Conservation (phyloP, 2,797 vertebrate genomes). For the Lerista edwardsae region DNA sequence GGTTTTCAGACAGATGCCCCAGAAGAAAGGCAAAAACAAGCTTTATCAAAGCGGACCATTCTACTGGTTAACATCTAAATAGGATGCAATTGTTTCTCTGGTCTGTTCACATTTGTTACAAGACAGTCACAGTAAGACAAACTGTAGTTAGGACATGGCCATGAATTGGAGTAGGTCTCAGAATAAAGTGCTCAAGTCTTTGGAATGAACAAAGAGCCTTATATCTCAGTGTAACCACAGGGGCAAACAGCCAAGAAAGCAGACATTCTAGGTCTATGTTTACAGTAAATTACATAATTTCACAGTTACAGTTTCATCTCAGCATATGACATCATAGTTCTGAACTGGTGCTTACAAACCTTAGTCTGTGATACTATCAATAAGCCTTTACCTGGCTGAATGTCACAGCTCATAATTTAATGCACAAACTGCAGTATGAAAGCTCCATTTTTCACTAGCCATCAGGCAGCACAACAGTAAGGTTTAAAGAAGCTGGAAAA, state of each 20-base stretch:
- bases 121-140: slow-evolving; percentile 19
- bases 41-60: neutral
- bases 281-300: slow-evolving; percentile 54
- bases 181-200: slow-evolving; percentile 9
- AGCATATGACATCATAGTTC: slow-evolving; percentile 48
- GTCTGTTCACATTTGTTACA: neutral
- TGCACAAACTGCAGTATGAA: neutral
- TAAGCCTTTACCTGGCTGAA: slow-evolving; percentile 35
- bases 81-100: neutral
- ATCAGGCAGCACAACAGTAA: neutral
- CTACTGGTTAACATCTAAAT: neutral
- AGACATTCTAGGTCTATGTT: slow-evolving; percentile 40
- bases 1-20: neutral
- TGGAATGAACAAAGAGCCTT: slow-evolving; percentile 32
- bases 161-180: neutral
- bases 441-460: slow-evolving; percentile 19
- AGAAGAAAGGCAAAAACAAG: neutral
- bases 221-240: slow-evolving; percentile 24
- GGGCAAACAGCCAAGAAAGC: slow-evolving; percentile 56
- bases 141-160: neutral
- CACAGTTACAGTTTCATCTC: slow-evolving; percentile 43
- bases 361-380: slow-evolving; percentile 20
- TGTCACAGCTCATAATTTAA: slow-evolving; percentile 16
- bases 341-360: slow-evolving; percentile 39
- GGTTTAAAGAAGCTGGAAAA: neutral